Percentiles rank a stretch among this genome's conserved stretches.
These are phyloP conservation scores for Callorhinus ursinus DNA, from an alignment of 2,113 vertebrate species.

Conservation along the genomic window DNA sequence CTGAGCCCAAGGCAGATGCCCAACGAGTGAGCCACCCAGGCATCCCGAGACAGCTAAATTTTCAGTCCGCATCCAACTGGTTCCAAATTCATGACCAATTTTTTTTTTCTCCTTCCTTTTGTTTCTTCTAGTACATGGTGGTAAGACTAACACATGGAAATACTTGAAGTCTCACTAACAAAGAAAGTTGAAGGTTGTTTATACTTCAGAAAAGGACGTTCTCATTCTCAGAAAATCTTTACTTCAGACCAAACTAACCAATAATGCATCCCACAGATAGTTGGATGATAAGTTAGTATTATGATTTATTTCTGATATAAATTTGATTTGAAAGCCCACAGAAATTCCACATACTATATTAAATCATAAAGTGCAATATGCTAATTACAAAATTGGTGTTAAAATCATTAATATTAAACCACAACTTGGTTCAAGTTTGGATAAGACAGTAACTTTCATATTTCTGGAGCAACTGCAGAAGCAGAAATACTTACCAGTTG, in stretches of 20 bases:
- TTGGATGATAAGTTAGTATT: not conserved
- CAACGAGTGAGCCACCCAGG: too few relatives aligned
- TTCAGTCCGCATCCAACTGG: not conserved
- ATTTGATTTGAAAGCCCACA: not conserved
- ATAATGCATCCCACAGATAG: accelerated
- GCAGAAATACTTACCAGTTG: not conserved
- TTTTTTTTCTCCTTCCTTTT: not conserved
- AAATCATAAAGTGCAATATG: not conserved
- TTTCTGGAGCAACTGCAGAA: not conserved
- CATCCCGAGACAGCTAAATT: not conserved
- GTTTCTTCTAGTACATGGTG: not conserved
- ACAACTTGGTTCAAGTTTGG: not conserved
- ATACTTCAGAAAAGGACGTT: not conserved
- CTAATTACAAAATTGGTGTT: not conserved
- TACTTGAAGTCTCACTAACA: not conserved
- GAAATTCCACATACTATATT: not conserved
- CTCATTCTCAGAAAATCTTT: not conserved
- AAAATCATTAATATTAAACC: not conserved
- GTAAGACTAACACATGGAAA: not conserved
- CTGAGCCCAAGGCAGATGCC: too few relatives aligned
- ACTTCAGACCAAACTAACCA: not conserved
- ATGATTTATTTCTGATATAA: not conserved
- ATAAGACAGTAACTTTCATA: not conserved
- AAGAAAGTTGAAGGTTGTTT: not conserved
- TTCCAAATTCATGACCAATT: not conserved